Evolutionary conservation across 2,888 invertebrate genomes (phyloP).

Genomic region (Ectropis crepuscularia): DNA sequence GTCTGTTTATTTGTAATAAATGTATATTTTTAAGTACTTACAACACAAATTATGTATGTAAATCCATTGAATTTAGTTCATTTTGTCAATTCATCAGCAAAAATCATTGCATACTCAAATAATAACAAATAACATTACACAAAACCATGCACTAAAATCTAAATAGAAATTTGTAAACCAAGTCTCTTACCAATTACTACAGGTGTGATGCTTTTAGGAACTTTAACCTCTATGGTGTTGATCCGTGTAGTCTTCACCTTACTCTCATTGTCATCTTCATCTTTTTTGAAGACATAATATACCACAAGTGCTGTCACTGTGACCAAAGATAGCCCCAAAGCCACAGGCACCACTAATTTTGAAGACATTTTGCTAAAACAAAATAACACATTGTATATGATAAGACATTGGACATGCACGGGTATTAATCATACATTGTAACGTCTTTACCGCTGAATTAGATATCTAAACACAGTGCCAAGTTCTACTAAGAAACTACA

Average conservation of each 20-base stretch:
- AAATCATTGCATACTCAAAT: no score
- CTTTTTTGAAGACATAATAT: constrained; percentile 88
- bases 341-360: constrained; percentile 80
- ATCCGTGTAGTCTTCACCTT: constrained; percentile 62
- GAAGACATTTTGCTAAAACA: constrained; percentile 64
- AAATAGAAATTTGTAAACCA: background rate
- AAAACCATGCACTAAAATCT: background rate
- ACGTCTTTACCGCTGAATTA: background rate
- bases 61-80: no score
- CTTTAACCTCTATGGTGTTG: constrained; percentile 83
- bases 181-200: constrained; percentile 85
- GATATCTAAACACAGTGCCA: background rate
- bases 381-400: background rate
- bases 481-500: constrained; percentile 1
- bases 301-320: constrained; percentile 88
- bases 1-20: no score
- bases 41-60: no score
- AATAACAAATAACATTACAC: no score
- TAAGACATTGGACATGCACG: background rate
- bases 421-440: background rate
- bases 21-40: no score
- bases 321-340: constrained; percentile 88
- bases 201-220: constrained; percentile 87
- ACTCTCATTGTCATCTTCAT: constrained; percentile 75
- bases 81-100: no score